Conservation (phyloP, 2,888 invertebrate genomes). For the Caenorhabditis sp. region DNA sequence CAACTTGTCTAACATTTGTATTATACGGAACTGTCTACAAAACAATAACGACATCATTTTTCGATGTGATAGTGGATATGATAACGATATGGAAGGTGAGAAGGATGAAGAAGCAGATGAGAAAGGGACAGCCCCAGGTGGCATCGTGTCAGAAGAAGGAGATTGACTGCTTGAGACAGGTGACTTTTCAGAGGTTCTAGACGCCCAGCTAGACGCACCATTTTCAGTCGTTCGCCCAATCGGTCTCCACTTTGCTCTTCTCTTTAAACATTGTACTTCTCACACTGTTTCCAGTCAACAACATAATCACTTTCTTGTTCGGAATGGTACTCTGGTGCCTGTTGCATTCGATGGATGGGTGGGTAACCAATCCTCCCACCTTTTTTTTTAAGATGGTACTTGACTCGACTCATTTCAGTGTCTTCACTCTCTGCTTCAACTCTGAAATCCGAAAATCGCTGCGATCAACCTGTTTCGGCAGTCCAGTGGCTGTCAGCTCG, state of each 20-base stretch:
- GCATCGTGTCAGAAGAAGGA: conserved; percentile 30
- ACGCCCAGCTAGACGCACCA: too few relatives aligned
- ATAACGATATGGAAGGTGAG: conserved; percentile 35
- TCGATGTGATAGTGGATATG: conserved; percentile 24
- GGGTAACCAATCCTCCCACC: not conserved
- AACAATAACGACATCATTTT: too few relatives aligned
- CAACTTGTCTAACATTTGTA: not conserved
- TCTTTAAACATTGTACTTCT: conserved; percentile 5
- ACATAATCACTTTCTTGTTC: not conserved
- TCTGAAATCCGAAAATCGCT: conserved; percentile 19
- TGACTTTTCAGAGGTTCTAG: not conserved
- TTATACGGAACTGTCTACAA: conserved; percentile 3
- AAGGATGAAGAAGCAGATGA: not conserved
- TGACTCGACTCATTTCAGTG: too few relatives aligned
- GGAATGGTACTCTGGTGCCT: conserved; percentile 11
- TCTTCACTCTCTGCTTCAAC: too few relatives aligned
- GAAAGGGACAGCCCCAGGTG: conserved; percentile 13
- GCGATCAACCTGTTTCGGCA: too few relatives aligned
- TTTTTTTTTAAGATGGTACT: too few relatives aligned
- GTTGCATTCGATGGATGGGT: conserved; percentile 27
- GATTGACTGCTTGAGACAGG: conserved; percentile 43
- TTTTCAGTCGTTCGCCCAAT: conserved; percentile 27
- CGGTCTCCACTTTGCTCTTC: not conserved
- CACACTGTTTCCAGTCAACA: not conserved
- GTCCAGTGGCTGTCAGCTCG: not conserved